Evolutionary conservation across 2,113 vertebrate species (phyloP).

Genomic region (Mola mola): DNA sequence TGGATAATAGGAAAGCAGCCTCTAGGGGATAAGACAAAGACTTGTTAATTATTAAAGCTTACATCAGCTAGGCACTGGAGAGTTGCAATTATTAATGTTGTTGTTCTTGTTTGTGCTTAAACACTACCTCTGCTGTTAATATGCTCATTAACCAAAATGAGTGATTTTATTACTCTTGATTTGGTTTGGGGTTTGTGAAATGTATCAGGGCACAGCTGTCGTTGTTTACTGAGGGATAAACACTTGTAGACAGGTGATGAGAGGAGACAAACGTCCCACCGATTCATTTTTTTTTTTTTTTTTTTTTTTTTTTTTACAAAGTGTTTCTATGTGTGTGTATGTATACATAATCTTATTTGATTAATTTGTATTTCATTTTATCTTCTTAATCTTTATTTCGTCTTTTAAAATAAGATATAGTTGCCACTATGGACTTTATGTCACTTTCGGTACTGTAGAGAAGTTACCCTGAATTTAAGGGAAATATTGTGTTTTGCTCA

Average conservation of each 20-base stretch:
- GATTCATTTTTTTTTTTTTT: too few species aligned
- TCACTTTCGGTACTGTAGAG: too few species aligned
- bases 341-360: too few species aligned
- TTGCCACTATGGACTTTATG: too few species aligned
- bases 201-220: slow-evolving; percentile 75
- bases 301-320: too few species aligned
- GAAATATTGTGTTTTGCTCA: slow-evolving; percentile 7
- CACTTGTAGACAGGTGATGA: slow-evolving; percentile 52
- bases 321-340: too few species aligned
- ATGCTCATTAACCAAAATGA: slow-evolving; percentile 87
- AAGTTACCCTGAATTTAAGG: too few species aligned
- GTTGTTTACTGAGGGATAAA: slow-evolving; percentile 68
- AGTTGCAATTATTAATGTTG: slow-evolving; percentile 87
- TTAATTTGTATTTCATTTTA: too few species aligned
- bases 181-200: slow-evolving; percentile 84
- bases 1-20: slow-evolving; percentile 83
- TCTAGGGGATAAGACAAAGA: slow-evolving; percentile 83
- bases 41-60: slow-evolving; percentile 89
- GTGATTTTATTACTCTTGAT: slow-evolving; percentile 86
- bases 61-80: slow-evolving; percentile 84
- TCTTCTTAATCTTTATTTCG: too few species aligned
- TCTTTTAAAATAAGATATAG: too few species aligned
- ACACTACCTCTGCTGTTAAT: slow-evolving; percentile 85
- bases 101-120: slow-evolving; percentile 87
- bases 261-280: background rate